These are phyloP conservation scores for Lineus longissimus DNA, from an alignment of 1,140 invertebrate genomes.

Conservation along the genomic window DNA sequence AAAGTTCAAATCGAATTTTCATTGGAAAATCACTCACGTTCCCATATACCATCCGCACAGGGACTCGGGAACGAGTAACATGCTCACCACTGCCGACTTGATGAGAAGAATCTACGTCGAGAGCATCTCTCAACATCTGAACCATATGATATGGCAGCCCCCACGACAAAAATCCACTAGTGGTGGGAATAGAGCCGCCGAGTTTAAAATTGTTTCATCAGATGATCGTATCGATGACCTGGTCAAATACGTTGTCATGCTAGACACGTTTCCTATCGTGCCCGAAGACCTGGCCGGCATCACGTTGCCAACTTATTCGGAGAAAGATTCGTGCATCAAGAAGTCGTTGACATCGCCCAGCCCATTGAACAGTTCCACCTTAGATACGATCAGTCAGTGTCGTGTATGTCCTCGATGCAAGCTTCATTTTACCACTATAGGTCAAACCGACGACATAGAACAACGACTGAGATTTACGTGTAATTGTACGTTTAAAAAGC, in stretches of 20 bases:
- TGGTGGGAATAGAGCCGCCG: not conserved
- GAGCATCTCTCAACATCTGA: not conserved
- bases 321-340: not conserved
- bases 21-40: not conserved
- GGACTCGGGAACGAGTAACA: not conserved
- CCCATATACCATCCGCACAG: not conserved
- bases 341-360: not conserved
- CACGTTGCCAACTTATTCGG: not conserved
- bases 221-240: not conserved
- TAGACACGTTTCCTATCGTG: not conserved
- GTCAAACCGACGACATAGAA: slow-evolving; percentile 1
- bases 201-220: not conserved
- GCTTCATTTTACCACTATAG: not conserved
- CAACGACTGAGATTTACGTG: not conserved
- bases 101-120: not conserved
- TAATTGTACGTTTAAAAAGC: not conserved
- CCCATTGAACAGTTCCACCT: not conserved
- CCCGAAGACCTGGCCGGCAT: not conserved
- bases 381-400: not conserved
- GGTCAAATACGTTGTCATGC: not conserved
- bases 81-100: not conserved
- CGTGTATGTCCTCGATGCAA: not conserved
- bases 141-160: not conserved
- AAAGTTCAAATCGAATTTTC: not conserved
- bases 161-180: not conserved